Evolutionary conservation across 2,888 invertebrate species (phyloP), one percentile per base, ranked within the genome.

Genomic region (Chaetogeoica ovagalla): DNA sequence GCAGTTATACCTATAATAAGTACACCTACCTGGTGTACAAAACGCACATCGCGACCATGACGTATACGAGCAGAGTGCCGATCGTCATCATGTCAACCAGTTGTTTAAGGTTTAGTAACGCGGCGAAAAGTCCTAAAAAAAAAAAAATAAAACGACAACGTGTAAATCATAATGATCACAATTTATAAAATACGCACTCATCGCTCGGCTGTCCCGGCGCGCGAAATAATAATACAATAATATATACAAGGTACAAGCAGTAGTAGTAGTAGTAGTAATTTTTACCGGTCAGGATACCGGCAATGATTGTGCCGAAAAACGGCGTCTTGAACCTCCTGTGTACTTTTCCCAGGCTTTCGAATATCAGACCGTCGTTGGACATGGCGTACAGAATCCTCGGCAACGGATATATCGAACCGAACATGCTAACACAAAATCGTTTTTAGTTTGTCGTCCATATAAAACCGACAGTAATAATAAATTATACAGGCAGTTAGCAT

Each of bases 31-130:
- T 90, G 9, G 96, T 88, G 73, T 96, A 88, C 17, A 96, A 89
- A 0, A 96, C 93, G 84, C 94, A 94, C 6, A 93, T 91, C 0
- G 95, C 94, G 3, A 97, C 96, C 86, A 96, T 94, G 0, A 95
- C 94, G 86, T 96, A 96, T 0, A 95, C 94, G 79, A 94, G 87
- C 30, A 95, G 87, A 0, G 95, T 94, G 9, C 94, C 94, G 84
- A 97, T 95, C 0, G 95, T 95, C 90, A 97, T 93, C 90, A 97
- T 94, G 85, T 93, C 94, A 37, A 96, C 94, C 73, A 97, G 87
- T 84, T 94, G 93, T 17, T 91, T 89, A 82, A 96, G 87, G 85
- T 96, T 92, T 85, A 97, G 93, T 74, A 95, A 86, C 83, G 94
- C 92, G 0, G 96, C 94, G 85, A 96, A 88, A 0, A 93, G 86